Base-by-base conservation (phyloP, 2,797 vertebrate species). In the Anabacerthia variegaticeps region DNA sequence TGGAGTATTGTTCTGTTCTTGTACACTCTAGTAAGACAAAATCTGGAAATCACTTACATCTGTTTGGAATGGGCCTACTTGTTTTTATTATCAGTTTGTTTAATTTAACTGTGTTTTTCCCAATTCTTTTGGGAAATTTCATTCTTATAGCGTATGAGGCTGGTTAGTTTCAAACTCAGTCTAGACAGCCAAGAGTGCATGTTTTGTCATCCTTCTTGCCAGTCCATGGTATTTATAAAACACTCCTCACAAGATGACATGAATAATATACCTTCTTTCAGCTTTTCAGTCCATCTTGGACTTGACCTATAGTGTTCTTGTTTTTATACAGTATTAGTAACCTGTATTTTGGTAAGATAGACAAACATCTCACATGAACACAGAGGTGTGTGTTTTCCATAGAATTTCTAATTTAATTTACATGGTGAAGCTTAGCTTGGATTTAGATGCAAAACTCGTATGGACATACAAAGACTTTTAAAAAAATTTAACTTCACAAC, bases 61-160 rank as follows among this genome's bases (percentile, higher is more conserved):
- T 84, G 8, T 85, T 89, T 86, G 34, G 30, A 84, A 89, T 54
- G 37, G 59, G 6, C n/a, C 52, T 41, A 13, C 86, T 87, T 86
- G 39, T 22, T 85, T 81, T 91, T 85, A 76, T 74, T 90, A 91
- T 65, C 36, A 43, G 32, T 83, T 85, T 69, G 36, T 93, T 93
- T 84, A 77, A 54, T 88, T 91, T 82, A 74, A 39, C 56, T 72
- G 17, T 26, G 5, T 65, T 86, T 87, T 39, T 87, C 51, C 43
- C 43, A 63, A 1, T 18, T 39, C n/a, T 77, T 41, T 87, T 58
- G 54, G 51, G 81, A 37, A 62, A 52, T 52, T 32, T 85, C 10
- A 0, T 84, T 84, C 39, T 75, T 68, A 3, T 1, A 7, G 24
- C 28, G 3, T 39, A 12, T 68, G 43, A 30, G 55, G 63, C 66